Evolutionary conservation across 2,113 vertebrate species (phyloP), one percentile per base, ranked within the genome.

Genomic region (Desmodus rotundus): DNA sequence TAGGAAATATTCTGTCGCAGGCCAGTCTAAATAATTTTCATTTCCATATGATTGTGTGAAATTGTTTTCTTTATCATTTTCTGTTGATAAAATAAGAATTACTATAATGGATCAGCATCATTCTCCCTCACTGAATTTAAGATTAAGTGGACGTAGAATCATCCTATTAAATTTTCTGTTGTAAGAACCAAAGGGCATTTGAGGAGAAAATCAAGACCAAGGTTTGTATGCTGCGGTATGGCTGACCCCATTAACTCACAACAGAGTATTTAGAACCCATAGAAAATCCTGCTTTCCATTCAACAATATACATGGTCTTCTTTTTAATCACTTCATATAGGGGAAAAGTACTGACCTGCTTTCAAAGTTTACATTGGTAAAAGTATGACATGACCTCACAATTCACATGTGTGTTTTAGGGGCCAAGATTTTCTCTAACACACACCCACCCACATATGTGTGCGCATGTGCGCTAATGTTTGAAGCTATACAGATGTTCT

Each of bases 161-260:
- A 43, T 36, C 61, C 61, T 76, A 58, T 8, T 61, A 67, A 41
- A 38, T 92, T 85, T 84, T 68, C 76, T 47, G 56, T 58, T 56
- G 4, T 67, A 36, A 87, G 52, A 43, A 94, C 41, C 22, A 83
- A 74, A 56, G 24, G 31, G 38, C 87, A 16, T 93, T 70, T 31
- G 52, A 89, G 65, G 90, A 86, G 58, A 43, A 94, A 96, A 88
- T 50, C 33, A 85, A 50, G 84, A 43, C 45, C n/a, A 50, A 96
- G 11, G 47, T 45, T 41, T 93, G 10, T 45, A 10, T 17, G 12
- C 41, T 16, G 36, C 43, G 77, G 43, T 12, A 22, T 3, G 26
- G 67, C 58, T 73, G 22, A 15, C 26, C 17, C 4, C 31, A 73
- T 3, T 19, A 36, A 58, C 17, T 56, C 50, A 70, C 15, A n/a